phyloP scores from a whole-genome alignment of 2,797 vertebrate species.

The Pelodytes ibericus region DNA sequence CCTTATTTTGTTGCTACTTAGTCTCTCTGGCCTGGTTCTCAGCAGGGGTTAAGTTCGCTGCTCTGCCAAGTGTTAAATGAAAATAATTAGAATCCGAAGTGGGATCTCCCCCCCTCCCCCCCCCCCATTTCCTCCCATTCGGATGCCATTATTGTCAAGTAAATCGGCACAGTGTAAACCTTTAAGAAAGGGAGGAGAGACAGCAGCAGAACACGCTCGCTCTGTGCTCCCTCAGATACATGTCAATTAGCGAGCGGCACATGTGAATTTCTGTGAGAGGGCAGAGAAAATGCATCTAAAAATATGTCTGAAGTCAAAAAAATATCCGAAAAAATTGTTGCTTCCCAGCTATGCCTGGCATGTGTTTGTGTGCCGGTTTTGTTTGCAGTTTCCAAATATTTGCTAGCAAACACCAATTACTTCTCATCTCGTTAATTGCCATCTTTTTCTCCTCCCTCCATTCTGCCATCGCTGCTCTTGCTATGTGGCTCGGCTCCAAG shows the following conservation, averaged over 20 bases:
- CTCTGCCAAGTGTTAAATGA: slow-evolving; percentile 65
- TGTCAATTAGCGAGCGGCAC: slow-evolving; percentile 61
- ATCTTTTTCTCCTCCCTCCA: slow-evolving; percentile 52
- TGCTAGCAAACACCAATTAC: slow-evolving; percentile 57
- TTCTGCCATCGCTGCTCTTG: slow-evolving; percentile 40
- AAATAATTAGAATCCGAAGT: slow-evolving; percentile 62
- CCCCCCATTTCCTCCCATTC: slow-evolving; percentile 48
- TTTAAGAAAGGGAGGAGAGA: slow-evolving; percentile 36
- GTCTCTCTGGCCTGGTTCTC: slow-evolving; percentile 54
- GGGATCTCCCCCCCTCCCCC: slow-evolving; percentile 47
- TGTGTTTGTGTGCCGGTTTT: slow-evolving; percentile 49
- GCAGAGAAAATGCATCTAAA: slow-evolving; percentile 17
- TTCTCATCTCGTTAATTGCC: slow-evolving; percentile 56
- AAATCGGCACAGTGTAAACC: slow-evolving; percentile 56
- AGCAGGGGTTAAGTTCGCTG: slow-evolving; percentile 59
- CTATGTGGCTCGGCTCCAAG: slow-evolving; percentile 29
- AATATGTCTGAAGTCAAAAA: slow-evolving; percentile 19
- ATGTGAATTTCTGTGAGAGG: slow-evolving; percentile 46
- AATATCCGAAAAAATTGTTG: neutral
- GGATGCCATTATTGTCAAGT: slow-evolving; percentile 63
- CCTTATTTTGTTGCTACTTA: slow-evolving; percentile 15
- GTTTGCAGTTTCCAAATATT: slow-evolving; percentile 53
- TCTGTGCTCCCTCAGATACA: slow-evolving; percentile 59
- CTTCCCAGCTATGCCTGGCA: slow-evolving; percentile 52
- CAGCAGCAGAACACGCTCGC: slow-evolving; percentile 46